Percentiles rank a stretch among this genome's conserved stretches.
These are phyloP conservation scores for Macrostomum cliftonense DNA, from an alignment of 2,888 invertebrate genomes.

Conservation along the genomic window DNA sequence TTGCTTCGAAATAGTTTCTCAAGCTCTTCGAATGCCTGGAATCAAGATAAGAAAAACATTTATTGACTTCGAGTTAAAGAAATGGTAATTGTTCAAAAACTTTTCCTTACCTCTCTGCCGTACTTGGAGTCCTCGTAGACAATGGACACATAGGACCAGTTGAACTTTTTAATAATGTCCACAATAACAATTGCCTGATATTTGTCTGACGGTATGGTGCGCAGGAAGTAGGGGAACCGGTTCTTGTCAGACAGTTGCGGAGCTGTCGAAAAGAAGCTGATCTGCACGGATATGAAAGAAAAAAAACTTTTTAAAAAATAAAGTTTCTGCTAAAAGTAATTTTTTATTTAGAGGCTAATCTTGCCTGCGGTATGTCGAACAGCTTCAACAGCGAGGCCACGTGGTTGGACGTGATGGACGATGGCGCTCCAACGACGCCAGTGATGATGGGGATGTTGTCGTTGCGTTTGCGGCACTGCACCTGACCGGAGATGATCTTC, in stretches of 20 bases:
- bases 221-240: constrained; percentile 75
- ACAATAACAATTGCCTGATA: constrained; percentile 79
- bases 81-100: no score
- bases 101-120: constrained; percentile 65
- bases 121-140: constrained; percentile 89
- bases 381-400: constrained; percentile 74
- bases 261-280: constrained; percentile 82
- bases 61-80: no score
- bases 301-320: no score
- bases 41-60: not conserved
- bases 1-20: constrained; percentile 9
- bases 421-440: constrained; percentile 69
- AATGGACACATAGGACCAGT: constrained; percentile 82
- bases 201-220: constrained; percentile 81
- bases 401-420: constrained; percentile 83
- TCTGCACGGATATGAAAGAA: constrained; percentile 43
- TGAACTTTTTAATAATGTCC: constrained; percentile 62
- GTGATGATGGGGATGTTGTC: constrained; percentile 47
- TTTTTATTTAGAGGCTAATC: not conserved
- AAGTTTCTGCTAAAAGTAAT: no score
- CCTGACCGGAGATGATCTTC: not conserved
- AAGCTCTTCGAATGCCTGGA: constrained; percentile 9
- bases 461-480: not conserved
- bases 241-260: constrained; percentile 81
- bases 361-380: constrained; percentile 66